A percentile compares a stretch with the other conserved stretches of the same genome.
phyloP scores from a whole-genome alignment of 2,113 vertebrate genomes.

The Passer montanus region DNA sequence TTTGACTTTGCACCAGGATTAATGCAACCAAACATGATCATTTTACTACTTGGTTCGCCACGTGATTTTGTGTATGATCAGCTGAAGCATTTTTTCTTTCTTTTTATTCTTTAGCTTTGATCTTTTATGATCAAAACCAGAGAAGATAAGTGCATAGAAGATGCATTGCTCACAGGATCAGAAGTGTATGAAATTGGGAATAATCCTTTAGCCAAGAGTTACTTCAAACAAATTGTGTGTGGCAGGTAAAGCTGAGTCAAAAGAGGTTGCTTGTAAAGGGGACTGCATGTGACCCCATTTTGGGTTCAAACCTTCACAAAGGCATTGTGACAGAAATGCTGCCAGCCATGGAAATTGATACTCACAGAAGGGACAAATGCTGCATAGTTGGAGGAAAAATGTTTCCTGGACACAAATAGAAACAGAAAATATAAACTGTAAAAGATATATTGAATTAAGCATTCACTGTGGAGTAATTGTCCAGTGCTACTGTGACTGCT shows the following conservation, averaged over 20 bases:
- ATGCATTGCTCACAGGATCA: not conserved
- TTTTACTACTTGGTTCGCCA: not conserved
- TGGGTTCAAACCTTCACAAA: not conserved
- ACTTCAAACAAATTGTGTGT: not conserved
- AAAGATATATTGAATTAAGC: not conserved
- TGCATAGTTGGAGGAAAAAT: not conserved
- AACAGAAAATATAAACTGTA: not conserved
- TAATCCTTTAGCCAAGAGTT: not conserved
- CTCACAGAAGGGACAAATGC: not conserved
- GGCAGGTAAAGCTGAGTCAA: not conserved
- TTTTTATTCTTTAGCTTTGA: not conserved
- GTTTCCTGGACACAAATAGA: not conserved
- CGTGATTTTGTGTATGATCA: not conserved
- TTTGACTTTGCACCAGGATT: not conserved
- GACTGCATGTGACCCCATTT: not conserved
- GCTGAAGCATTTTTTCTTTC: not conserved
- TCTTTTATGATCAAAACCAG: not conserved
- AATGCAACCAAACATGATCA: not conserved
- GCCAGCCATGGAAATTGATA: not conserved
- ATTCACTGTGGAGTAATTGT: not conserved
- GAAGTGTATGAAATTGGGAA: not conserved
- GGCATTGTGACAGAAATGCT: not conserved
- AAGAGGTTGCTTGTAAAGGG: not conserved
- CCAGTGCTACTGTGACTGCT: not conserved
- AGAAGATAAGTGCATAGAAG: not conserved